Evolutionary conservation across 2,888 invertebrate genomes (phyloP).

Genomic region (Ophraella communa): DNA sequence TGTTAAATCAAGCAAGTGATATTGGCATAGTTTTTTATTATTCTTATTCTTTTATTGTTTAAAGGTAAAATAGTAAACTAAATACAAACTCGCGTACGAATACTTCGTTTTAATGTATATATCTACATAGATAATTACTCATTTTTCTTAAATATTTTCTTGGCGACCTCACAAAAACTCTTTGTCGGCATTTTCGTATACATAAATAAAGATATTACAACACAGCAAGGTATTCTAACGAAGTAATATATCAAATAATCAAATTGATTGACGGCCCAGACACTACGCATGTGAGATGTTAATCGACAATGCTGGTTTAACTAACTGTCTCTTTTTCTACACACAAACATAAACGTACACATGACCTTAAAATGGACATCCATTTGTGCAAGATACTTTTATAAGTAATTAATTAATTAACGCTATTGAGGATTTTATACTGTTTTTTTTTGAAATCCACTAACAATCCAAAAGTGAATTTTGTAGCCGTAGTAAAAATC

Average conservation of each 20-base stretch:
- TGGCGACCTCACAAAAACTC: neutral
- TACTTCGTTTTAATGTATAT: neutral
- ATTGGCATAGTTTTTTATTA: too few species aligned
- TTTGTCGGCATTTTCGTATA: constrained; percentile 13
- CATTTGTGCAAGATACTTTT: constrained; percentile 3
- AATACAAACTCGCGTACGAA: too few species aligned
- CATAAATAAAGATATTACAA: constrained; percentile 36
- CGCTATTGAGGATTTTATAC: too few species aligned
- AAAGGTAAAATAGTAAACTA: too few species aligned
- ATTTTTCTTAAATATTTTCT: neutral
- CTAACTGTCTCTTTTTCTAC: constrained; percentile 3
- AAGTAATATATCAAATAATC: constrained; percentile 47
- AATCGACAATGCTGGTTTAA: constrained; percentile 37
- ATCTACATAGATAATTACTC: neutral
- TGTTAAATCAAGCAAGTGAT: too few species aligned
- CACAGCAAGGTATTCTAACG: constrained; percentile 34
- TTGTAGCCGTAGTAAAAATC: too few species aligned
- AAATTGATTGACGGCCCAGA: constrained; percentile 47
- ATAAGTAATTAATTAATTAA: neutral
- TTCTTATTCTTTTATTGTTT: too few species aligned
- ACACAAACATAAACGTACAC: neutral
- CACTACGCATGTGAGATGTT: constrained; percentile 47
- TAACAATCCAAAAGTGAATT: too few species aligned
- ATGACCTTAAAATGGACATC: too few species aligned
- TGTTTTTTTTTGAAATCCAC: too few species aligned